Percentiles rank a stretch among this genome's conserved stretches.
Conservation (phyloP, 2,797 vertebrate genomes). For the Rhodeus uyekii region DNA sequence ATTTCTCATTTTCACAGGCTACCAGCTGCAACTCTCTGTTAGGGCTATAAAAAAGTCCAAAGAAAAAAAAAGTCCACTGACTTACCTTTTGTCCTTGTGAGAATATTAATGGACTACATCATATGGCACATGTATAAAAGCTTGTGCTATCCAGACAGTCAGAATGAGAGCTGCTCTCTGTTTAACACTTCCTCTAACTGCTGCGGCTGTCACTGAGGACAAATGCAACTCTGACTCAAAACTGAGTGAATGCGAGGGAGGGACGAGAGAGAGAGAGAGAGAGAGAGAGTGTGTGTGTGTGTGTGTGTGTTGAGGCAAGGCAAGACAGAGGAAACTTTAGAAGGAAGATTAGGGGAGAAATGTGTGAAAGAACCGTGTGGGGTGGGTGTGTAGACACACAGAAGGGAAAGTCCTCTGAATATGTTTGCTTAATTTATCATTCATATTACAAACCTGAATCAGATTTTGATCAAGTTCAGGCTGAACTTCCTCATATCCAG, state of each 20-base stretch:
- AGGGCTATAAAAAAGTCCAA: not conserved
- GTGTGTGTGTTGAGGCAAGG: not conserved
- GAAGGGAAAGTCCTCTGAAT: slow-evolving; percentile 1
- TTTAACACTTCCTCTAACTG: slow-evolving; percentile 27
- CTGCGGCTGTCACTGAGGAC: slow-evolving; percentile 12
- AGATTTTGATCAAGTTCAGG: not conserved
- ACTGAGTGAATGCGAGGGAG: slow-evolving; percentile 19
- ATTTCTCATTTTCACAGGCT: not conserved
- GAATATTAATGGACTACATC: slow-evolving; percentile 3
- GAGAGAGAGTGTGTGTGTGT: slow-evolving; percentile 6
- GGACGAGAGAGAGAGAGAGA: slow-evolving; percentile 21
- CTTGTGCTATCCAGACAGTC: not conserved
- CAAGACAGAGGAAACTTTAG: slow-evolving; percentile 14
- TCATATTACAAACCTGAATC: not conserved
- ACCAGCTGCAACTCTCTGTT: not conserved
- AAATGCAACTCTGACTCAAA: slow-evolving; percentile 35
- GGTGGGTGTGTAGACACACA: slow-evolving; percentile 27
- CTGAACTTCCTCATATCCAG: not conserved
- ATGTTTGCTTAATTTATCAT: not conserved
- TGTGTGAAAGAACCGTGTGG: not conserved
- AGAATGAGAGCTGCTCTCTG: not conserved
- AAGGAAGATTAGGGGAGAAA: slow-evolving; percentile 10
- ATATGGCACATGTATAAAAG: not conserved
- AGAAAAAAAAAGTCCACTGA: not conserved
- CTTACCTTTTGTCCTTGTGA: slow-evolving; percentile 12